These are phyloP conservation scores for Turritopsis dohrnii DNA, from an alignment of 30 jellyfish, hydroid and myxozoan species.

Conservation along the genomic window DNA sequence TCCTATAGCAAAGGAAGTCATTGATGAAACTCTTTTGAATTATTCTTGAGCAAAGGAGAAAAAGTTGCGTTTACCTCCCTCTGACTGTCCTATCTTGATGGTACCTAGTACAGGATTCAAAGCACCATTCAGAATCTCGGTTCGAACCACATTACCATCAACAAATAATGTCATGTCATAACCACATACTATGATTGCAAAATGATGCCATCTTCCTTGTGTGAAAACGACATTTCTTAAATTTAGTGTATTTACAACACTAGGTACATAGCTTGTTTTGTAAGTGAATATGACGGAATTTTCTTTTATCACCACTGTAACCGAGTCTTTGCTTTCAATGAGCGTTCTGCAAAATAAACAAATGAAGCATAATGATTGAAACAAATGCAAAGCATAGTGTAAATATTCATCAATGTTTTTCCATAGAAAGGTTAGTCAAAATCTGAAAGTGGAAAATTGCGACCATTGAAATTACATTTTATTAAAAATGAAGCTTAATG, in stretches of 20 bases:
- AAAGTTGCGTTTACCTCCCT: constrained; percentile 39
- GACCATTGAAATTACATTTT: no score
- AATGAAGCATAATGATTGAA: no score
- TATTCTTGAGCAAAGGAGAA: neutral
- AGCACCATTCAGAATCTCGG: constrained; percentile 48
- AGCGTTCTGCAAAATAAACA: constrained; percentile 41
- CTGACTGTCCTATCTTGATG: constrained; percentile 46
- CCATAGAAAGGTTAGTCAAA: no score
- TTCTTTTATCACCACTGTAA: constrained; percentile 40
- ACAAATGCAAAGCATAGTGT: no score
- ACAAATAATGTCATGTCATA: constrained; percentile 51
- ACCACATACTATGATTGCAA: constrained; percentile 59
- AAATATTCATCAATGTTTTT: no score
- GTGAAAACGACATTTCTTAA: constrained; percentile 44
- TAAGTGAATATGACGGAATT: constrained; percentile 50
- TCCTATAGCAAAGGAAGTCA: constrained; percentile 41
- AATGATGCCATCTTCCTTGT: constrained; percentile 74
- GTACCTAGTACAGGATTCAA: constrained; percentile 32
- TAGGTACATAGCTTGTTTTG: constrained; percentile 64
- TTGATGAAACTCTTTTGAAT: no score
- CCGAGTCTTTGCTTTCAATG: constrained; percentile 51
- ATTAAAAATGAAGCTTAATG: no score
- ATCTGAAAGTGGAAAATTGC: no score
- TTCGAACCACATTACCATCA: constrained; percentile 75
- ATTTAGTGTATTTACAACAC: constrained; percentile 27